Percentiles rank a stretch among this genome's conserved stretches.
Evolutionary conservation across 2,113 vertebrate species (phyloP).

Genomic region (Recurvirostra avosetta): DNA sequence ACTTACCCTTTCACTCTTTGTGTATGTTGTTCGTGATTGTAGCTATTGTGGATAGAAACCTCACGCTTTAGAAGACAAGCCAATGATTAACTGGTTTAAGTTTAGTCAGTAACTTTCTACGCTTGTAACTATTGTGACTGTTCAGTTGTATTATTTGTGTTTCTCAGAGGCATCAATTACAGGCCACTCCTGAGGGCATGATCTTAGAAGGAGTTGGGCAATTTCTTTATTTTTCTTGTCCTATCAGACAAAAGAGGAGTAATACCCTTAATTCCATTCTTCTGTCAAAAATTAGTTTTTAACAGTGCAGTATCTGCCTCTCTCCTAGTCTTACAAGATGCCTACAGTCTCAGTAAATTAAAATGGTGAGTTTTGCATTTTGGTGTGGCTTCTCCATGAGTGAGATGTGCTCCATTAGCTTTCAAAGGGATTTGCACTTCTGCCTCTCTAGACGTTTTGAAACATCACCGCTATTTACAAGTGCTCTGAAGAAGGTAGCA

Average conservation of each 20-base stretch:
- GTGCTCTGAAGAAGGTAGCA: background rate
- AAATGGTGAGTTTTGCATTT: background rate
- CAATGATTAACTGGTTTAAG: conserved; percentile 41
- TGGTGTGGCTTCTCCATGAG: background rate
- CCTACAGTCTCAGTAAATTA: background rate
- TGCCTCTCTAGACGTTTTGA: background rate
- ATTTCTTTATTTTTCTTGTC: background rate
- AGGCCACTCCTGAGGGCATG: background rate
- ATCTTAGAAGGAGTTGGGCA: background rate
- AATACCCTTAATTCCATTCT: background rate
- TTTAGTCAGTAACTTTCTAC: conserved; percentile 34
- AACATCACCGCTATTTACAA: background rate
- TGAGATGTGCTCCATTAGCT: background rate
- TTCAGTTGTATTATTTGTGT: background rate
- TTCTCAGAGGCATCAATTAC: background rate
- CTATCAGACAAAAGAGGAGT: background rate
- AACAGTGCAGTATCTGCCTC: background rate
- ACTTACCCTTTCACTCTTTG: background rate
- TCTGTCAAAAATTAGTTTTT: background rate
- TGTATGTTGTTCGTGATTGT: conserved; percentile 6
- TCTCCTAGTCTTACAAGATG: background rate
- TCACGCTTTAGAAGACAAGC: conserved; percentile 17
- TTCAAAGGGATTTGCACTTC: background rate
- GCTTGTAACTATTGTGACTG: background rate
- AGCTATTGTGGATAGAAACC: conserved; percentile 36